Base-by-base conservation (phyloP, 2,888 invertebrate genomes). In the Leptinotarsa peninsularis region DNA sequence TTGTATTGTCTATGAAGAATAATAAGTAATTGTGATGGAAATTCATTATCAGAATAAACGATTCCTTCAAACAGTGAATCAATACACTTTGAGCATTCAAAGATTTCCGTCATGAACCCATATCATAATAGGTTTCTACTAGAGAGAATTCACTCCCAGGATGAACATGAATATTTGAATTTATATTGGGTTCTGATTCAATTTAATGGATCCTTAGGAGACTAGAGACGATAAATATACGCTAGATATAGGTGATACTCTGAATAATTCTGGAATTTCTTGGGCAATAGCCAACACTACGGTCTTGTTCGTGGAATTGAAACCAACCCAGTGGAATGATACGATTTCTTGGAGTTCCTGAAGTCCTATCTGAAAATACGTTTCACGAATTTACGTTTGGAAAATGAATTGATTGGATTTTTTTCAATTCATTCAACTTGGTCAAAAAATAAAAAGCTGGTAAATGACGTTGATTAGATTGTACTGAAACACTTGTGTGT, bases 131-230 rank as follows among this genome's bases (percentile, higher is more conserved):
- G 60, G 60, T 60, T 60, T 27, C 60, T 5, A 23, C 17, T 17
- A 27, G 21, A 23, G 15, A 5, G 60, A 21, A 60, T 60, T 23
- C 18, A 43, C 60, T 60, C 4, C 14, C 7, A 7, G 4, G 23
- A 27, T 17, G 60, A 60, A 21, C 60, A 60, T 60, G 60, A 60
- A 60, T 60, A 60, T 60, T 60, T 60, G 60, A 60, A 60, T 60
- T 60, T 60, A 60, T 60, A 60, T 60, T 27, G 60, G 60, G 21
- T 60, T 21, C 43, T 60, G 60, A 60, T 27, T 60, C 60, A 15
- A 23, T 60, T 60, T 60, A 60, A 23, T 60, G 60, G 60, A 21
- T 60, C 27, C 23, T 27, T 17, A 23, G 17, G 60, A 60, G 27
- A 60, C 60, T 23, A 60, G 60, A 60, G 27, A 60, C 60, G 60